Base-by-base conservation (phyloP, 2,888 invertebrate species). In the Boloria selene region DNA sequence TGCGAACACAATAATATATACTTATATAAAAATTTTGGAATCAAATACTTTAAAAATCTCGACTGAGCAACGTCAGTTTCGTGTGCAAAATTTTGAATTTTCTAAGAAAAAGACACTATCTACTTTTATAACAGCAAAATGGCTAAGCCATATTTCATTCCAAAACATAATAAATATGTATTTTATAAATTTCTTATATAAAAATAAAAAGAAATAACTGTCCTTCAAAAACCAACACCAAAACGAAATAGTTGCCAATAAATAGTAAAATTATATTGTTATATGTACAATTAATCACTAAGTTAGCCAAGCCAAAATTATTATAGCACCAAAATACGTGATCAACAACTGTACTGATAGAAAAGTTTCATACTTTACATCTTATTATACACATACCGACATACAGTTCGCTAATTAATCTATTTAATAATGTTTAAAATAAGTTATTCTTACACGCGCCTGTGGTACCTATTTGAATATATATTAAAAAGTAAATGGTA, bases 401-500 rank as follows among this genome's bases (percentile, higher is more conserved):
- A 82, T 84, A 81, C 82, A 85, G 83, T 86, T 83, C 75, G 72
- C 82, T 86, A 85, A 80, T 80, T 72, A 70, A 61, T 65, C 71
- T 75, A 77, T 70, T 38, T 38, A 38, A 10, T 38, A 38, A 38
- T 61, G 68, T 73, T 75, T 75, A 75, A 77, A 77, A 89, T 90
- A 90, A 90, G 80, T 88, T 88, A 89, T 78, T 80, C 79, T 85
- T 83, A 85, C 84, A 88, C 83, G 83, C 84, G 81, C 83, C 84
- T 86, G 86, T 73, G 80, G 83, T 87, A 87, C 82, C 84, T 84
- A 86, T 79, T 76, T 80, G 78, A 84, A 85, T 85, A 84, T 84
- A 85, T 84, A 86, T 84, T 86, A 86, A 87, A 88, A 89, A 87
- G 84, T 88, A 88, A 90, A 88, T 90, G 90, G 92, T 90, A 90